phyloP scores from a whole-genome alignment of 2,797 vertebrate species.

The Lepus townsendii region DNA sequence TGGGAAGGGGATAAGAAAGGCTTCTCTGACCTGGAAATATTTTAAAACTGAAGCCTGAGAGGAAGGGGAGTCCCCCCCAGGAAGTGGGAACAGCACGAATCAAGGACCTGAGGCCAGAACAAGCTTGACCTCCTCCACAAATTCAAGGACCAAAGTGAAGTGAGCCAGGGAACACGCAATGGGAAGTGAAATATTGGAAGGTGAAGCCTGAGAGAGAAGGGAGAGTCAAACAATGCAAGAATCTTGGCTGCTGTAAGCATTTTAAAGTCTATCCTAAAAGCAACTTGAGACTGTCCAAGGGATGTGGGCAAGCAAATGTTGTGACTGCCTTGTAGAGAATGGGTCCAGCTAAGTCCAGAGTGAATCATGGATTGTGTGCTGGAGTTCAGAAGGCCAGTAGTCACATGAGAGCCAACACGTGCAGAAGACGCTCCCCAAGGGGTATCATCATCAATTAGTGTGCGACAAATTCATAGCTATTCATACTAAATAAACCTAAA shows the following conservation, averaged over 20 bases:
- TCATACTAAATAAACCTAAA: background rate
- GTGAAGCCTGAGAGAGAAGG: background rate
- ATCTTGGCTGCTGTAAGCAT: background rate
- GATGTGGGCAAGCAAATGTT: background rate
- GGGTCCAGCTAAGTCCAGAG: background rate
- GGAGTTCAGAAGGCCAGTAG: background rate
- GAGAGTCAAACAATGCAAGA: background rate
- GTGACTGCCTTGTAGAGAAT: slow-evolving; percentile 7
- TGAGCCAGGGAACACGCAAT: background rate
- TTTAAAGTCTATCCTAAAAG: slow-evolving; percentile 45
- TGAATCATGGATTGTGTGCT: background rate
- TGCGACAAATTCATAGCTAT: background rate
- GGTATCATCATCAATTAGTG: too few relatives aligned
- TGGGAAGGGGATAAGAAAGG: background rate
- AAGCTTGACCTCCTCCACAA: background rate
- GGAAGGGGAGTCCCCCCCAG: background rate
- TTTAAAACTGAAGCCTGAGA: background rate
- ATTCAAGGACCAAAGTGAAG: background rate
- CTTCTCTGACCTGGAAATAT: background rate
- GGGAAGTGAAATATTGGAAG: background rate
- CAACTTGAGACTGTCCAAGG: background rate
- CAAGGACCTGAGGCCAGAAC: background rate
- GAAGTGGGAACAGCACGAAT: background rate
- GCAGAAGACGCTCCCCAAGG: background rate
- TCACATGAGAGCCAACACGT: background rate